Conservation (phyloP, 2,888 invertebrate species). For the Alcis repandata region DNA sequence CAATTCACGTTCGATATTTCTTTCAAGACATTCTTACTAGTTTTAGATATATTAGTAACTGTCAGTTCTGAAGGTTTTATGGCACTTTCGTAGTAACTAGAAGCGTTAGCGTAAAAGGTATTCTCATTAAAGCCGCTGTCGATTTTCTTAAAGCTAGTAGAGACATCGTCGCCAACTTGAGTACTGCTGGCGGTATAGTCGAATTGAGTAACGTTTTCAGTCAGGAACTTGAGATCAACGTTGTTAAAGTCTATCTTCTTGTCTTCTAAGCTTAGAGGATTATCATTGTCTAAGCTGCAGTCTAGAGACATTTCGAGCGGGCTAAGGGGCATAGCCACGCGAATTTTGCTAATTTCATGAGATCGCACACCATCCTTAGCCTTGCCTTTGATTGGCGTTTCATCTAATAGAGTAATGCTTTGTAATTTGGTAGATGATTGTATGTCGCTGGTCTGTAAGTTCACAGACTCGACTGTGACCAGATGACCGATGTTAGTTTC, state of each 20-base stretch:
- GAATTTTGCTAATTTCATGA: constrained; percentile 80
- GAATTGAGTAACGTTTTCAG: constrained; percentile 73
- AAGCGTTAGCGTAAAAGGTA: constrained; percentile 75
- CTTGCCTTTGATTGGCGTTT: constrained; percentile 75
- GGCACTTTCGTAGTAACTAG: constrained; percentile 83
- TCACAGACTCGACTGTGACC: constrained; percentile 60
- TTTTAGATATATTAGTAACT: constrained; percentile 67
- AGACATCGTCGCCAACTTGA: constrained; percentile 64
- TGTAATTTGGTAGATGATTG: constrained; percentile 65
- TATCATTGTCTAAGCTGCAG: constrained; percentile 74
- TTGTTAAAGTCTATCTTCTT: constrained; percentile 80
- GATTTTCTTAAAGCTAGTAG: constrained; percentile 74
- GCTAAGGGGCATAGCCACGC: constrained; percentile 61
- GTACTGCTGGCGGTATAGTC: constrained; percentile 59
- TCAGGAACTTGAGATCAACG: constrained; percentile 82
- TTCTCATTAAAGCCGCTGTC: constrained; percentile 82
- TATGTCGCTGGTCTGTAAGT: constrained; percentile 53
- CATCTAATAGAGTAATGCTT: constrained; percentile 61
- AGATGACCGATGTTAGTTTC: constrained; percentile 66
- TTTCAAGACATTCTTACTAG: constrained; percentile 67
- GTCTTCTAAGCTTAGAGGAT: constrained; percentile 72
- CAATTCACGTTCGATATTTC: constrained; percentile 81
- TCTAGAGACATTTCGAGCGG: constrained; percentile 78
- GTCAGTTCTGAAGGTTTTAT: constrained; percentile 83
- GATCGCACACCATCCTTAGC: constrained; percentile 61